Evolutionary conservation across 2,888 invertebrate genomes (phyloP), one percentile per base, ranked within the genome.

Genomic region (Autographa gamma): DNA sequence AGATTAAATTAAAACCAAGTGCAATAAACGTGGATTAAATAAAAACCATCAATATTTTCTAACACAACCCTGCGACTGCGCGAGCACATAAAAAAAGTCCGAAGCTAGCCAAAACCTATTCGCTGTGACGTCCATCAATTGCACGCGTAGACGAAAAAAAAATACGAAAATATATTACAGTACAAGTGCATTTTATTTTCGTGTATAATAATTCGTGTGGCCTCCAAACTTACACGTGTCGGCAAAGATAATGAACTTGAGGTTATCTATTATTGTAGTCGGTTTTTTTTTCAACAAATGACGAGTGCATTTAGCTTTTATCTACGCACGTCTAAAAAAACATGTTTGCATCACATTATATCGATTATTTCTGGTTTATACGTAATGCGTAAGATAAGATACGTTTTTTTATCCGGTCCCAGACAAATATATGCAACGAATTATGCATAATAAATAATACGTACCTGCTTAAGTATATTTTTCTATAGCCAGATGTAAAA

Each of bases 161-260:
- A 67, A 58, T 68, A 0, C 43, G 64, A 13, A 48, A 69, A 71
- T 63, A 66, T 59, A 60, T 74, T 64, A 76, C 69, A 74, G 60
- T 61, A 70, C 66, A 60, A 75, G 60, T 82, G 79, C 79, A 83
- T 83, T 81, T 74, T 82, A 80, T 80, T 79, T 78, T 67, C 60
- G 76, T 76, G 60, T 79, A 63, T 63, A 71, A 64, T 77, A 72
- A 68, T 72, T 72, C 61, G 18, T 32, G 43, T 73, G 75, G 79
- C 83, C 84, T 79, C 60, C 60, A 83, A 74, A 78, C 76, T 90
- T 91, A 91, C 91, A 91, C 91, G 91, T 90, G 91, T 80, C 87
- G 77, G 14, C 31, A 8, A 61, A 82, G 82, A 85, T 83, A 81
- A 82, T 80, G 79, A 80, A 78, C 77, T 56, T 41, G 72, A 73